Evolutionary conservation across 2,797 vertebrate genomes (phyloP), one percentile per base, ranked within the genome.

Genomic region (Bothrops alternatus): DNA sequence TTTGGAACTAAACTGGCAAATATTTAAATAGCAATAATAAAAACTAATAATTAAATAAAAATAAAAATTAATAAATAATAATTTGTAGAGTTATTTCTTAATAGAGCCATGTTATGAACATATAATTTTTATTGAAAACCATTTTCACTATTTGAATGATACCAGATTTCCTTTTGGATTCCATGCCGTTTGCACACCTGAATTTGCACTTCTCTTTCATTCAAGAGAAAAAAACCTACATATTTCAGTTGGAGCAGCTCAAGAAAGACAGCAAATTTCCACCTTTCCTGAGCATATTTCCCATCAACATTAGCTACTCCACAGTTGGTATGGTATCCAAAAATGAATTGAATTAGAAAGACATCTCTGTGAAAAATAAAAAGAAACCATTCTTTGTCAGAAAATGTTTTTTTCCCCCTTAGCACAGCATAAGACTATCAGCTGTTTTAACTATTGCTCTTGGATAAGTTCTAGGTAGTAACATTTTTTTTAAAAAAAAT

Each of bases 271-370:
- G 69, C 55, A 87, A 61, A 37, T 56, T 16, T 11, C 50, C 63
- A 90, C 85, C 85, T 93, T 93, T 87, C 85, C 32, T 93, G 11
- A 32, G 28, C 89, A 87, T 60, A 37, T 73, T 65, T 93, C 89
- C n/a, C 85, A 60, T 78, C 47, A 57, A 60, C 37, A 87, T 87
- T 53, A 18, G 85, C 73, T 47, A 57, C 28, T 85, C 57, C 26
- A 58, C 56, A 92, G 53, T 93, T 93, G 61, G 89, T 55, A 93
- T 93, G 92, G 82, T 58, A 90, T 55, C 23, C 26, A 47, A 69
- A 92, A 86, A 73, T 12, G 65, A 93, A 90, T 42, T 73, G 18
- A 85, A 86, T 92, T 86, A 86, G 47, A 89, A 63, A 86, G 53
- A 78, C 13, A 78, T 87, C 42, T 65, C 85, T 60, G 85, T 37